These are phyloP conservation scores for Odocoileus hemionus DNA, from an alignment of 2,113 vertebrate genomes.

Conservation along the genomic window DNA sequence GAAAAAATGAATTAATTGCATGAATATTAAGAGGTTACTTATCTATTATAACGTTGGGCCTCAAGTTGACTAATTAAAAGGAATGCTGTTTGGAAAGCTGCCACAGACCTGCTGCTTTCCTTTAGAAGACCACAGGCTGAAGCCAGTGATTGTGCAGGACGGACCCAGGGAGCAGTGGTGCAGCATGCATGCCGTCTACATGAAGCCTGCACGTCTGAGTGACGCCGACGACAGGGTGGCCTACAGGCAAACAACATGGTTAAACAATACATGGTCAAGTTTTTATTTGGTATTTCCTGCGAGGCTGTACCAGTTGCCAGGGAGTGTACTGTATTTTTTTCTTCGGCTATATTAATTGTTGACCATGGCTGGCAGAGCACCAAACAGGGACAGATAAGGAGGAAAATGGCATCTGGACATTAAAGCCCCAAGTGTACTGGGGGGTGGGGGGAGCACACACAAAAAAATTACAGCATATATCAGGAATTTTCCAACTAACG, in stretches of 20 bases:
- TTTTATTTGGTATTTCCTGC: slow-evolving; percentile 92
- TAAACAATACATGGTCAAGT: slow-evolving; percentile 86
- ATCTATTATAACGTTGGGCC: slow-evolving; percentile 85
- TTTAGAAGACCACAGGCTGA: slow-evolving; percentile 80
- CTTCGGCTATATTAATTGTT: slow-evolving; percentile 88
- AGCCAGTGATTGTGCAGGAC: slow-evolving; percentile 83
- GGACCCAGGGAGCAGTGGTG: slow-evolving; percentile 80
- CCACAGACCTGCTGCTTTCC: slow-evolving; percentile 81
- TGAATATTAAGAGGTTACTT: slow-evolving; percentile 88
- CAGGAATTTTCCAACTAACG: slow-evolving; percentile 99
- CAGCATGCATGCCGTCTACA: slow-evolving; percentile 80
- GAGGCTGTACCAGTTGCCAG: slow-evolving; percentile 85
- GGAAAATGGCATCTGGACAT: slow-evolving; percentile 92
- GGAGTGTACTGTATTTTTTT: slow-evolving; percentile 83
- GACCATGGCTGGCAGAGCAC: slow-evolving; percentile 83
- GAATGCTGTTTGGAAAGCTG: slow-evolving; percentile 81
- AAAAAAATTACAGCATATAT: slow-evolving; percentile 99
- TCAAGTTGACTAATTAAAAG: slow-evolving; percentile 87
- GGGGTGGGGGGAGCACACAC: slow-evolving; percentile 65
- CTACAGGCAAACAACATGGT: slow-evolving; percentile 85
- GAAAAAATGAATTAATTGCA: slow-evolving; percentile 85
- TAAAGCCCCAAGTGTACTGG: slow-evolving; percentile 90
- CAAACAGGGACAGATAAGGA: slow-evolving; percentile 86
- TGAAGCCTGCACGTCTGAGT: slow-evolving; percentile 83
- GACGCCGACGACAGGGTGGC: slow-evolving; percentile 82